phyloP scores from a whole-genome alignment of 2,888 invertebrate species.

The Mythimna pallens region DNA sequence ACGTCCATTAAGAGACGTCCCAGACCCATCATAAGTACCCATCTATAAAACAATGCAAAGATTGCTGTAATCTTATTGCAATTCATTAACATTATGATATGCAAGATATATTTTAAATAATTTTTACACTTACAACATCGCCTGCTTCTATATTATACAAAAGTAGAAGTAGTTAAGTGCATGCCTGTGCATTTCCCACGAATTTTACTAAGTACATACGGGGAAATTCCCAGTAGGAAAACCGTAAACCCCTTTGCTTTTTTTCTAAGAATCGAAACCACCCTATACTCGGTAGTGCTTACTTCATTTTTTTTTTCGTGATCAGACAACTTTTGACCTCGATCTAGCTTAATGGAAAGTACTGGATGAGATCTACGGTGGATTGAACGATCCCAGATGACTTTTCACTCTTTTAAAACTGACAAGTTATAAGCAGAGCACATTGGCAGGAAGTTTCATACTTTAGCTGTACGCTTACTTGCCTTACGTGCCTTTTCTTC shows the following conservation, averaged over 20 bases:
- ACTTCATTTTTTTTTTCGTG: background rate
- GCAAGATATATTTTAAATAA: background rate
- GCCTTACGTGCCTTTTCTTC: too few relatives aligned
- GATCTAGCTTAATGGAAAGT: background rate
- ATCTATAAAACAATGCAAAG: slow-evolving; percentile 3
- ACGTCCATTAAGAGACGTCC: background rate
- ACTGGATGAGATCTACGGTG: background rate
- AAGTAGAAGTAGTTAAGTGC: background rate
- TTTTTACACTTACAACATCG: too few relatives aligned
- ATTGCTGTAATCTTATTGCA: background rate
- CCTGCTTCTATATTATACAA: background rate
- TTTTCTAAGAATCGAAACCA: background rate
- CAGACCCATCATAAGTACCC: background rate
- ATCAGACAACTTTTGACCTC: background rate
- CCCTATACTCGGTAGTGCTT: background rate
- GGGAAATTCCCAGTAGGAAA: background rate
- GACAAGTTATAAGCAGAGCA: too few relatives aligned
- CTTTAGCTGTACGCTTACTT: too few relatives aligned
- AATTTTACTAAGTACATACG: background rate
- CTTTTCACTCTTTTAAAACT: too few relatives aligned
- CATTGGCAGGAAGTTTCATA: too few relatives aligned
- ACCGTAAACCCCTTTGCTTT: too few relatives aligned
- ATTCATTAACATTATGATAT: background rate
- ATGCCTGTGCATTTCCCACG: background rate
- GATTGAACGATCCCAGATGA: background rate